A percentile compares a stretch with the other conserved stretches of the same genome.
phyloP scores from a whole-genome alignment of 2,113 vertebrate genomes.

The Pleuronectes platessa region DNA sequence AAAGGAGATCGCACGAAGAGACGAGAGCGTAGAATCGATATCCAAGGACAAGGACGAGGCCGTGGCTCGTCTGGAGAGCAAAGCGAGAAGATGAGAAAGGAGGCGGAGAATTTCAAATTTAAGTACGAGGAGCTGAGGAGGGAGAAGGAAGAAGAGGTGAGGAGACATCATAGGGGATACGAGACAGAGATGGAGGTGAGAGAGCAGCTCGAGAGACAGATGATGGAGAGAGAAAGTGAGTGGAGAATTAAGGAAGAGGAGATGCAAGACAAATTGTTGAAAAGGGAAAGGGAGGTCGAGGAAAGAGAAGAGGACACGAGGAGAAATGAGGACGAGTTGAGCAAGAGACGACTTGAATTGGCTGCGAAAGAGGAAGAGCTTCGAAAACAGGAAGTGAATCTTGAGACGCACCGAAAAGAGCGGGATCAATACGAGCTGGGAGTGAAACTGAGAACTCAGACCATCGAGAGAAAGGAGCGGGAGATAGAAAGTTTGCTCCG shows the following conservation, averaged over 20 bases:
- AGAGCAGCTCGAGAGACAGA: slow-evolving; percentile 12
- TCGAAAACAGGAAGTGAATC: slow-evolving; percentile 12
- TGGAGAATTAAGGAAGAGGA: slow-evolving; percentile 26
- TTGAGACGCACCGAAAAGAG: slow-evolving; percentile 32
- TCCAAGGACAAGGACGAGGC: slow-evolving; percentile 41
- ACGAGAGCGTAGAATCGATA: slow-evolving; percentile 14
- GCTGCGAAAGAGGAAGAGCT: slow-evolving; percentile 39
- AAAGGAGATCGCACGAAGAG: slow-evolving; percentile 42
- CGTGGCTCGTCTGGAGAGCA: background rate
- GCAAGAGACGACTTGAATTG: slow-evolving; percentile 14
- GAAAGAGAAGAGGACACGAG: slow-evolving; percentile 38
- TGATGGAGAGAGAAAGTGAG: slow-evolving; percentile 44
- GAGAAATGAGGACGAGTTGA: slow-evolving; percentile 38
- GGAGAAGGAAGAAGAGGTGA: slow-evolving; percentile 42
- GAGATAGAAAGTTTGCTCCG: slow-evolving; percentile 52
- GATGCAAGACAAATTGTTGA: slow-evolving; percentile 23
- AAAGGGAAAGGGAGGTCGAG: slow-evolving; percentile 44
- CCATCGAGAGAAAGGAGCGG: slow-evolving; percentile 38
- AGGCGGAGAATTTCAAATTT: slow-evolving; percentile 38
- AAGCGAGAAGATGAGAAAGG: slow-evolving; percentile 50
- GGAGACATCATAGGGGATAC: slow-evolving; percentile 10
- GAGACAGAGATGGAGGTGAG: slow-evolving; percentile 56
- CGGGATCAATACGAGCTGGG: slow-evolving; percentile 22
- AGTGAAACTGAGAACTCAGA: slow-evolving; percentile 4
- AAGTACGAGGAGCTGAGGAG: slow-evolving; percentile 52